Base-by-base conservation (phyloP, 1,140 invertebrate species). In the Drosophila nikananu region DNA sequence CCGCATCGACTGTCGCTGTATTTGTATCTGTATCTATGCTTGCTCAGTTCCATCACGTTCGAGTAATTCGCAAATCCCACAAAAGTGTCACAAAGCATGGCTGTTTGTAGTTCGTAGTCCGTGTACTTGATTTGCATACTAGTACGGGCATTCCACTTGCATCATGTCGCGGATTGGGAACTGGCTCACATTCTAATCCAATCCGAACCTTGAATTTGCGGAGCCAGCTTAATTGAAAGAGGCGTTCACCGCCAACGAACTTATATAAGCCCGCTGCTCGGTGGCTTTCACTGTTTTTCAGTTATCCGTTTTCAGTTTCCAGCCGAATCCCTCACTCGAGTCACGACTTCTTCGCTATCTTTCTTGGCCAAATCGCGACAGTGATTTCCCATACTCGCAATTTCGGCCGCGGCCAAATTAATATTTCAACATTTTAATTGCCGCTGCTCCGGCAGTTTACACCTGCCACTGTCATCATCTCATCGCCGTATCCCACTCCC, bases 351-450 rank as follows among this genome's bases (percentile, higher is more conserved):
- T 46, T 23, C 21, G 48, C 41, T 57, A 78, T 78, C 75, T 78
- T 42, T 61, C 49, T 58, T 78, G 58, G 32, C 37, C 72, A 59
- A 77, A 77, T 77, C 72, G 65, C 51, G 15, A 0, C 23, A 46
- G 19, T 19, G 58, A 63, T 74, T 75, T 75, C 72, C 72, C 70
- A 72, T 73, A 74, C 57, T 74, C 41, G 68, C 68, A 23, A 59
- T 59, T 77, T 48, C 35, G 37, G 35, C 27, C 51, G 27, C 39
- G 15, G 39, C 41, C 41, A 80, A 80, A 80, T 80, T 80, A 79
- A 80, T 80, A 80, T 80, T 80, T 79, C 46, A 79, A 65, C 66
- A 59, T 79, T 80, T 80, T 80, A 80, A 80, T 80, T 80, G 76
- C 77, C 42, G 51, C 55, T 48, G 30, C 32, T 13, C 17, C 32